Evolutionary conservation across 1,140 invertebrate genomes (phyloP).

Genomic region (Sweltsa coloradensis): DNA sequence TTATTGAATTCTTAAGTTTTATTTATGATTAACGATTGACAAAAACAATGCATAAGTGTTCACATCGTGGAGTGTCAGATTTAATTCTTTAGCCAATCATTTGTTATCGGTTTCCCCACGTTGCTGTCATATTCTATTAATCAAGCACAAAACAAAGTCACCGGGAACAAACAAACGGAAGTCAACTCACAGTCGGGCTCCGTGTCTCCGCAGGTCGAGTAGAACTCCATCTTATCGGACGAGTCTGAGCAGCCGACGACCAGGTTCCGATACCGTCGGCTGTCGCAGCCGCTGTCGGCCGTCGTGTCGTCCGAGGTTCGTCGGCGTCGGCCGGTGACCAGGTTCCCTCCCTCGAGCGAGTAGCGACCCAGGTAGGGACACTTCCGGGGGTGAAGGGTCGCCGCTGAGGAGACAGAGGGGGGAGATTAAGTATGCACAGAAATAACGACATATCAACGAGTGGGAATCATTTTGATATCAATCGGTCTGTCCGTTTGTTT

Average conservation of each 20-base stretch:
- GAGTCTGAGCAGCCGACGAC: conserved; percentile 49
- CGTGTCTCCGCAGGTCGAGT: conserved; percentile 46
- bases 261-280: conserved; percentile 41
- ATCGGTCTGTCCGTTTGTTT: no score
- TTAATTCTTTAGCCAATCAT: not conserved
- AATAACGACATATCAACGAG: no score
- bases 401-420: conserved; percentile 24
- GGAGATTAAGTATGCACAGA: not conserved
- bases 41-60: not conserved
- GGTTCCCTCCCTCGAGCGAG: conserved; percentile 1
- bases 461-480: no score
- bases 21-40: no score
- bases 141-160: not conserved
- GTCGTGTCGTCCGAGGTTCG: not conserved
- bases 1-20: no score
- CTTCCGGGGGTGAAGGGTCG: conserved; percentile 30
- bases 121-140: not conserved
- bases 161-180: not conserved
- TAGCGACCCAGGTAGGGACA: conserved; percentile 38
- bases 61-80: not conserved
- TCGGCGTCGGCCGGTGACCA: not conserved
- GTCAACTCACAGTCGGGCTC: conserved; percentile 32
- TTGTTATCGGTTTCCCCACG: not conserved
- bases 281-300: conserved; percentile 20
- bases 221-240: conserved; percentile 56